Percentiles rank a stretch among this genome's conserved stretches.
These are phyloP conservation scores for Dasypogon diadema DNA, from an alignment of 2,888 invertebrate species.

Conservation along the genomic window DNA sequence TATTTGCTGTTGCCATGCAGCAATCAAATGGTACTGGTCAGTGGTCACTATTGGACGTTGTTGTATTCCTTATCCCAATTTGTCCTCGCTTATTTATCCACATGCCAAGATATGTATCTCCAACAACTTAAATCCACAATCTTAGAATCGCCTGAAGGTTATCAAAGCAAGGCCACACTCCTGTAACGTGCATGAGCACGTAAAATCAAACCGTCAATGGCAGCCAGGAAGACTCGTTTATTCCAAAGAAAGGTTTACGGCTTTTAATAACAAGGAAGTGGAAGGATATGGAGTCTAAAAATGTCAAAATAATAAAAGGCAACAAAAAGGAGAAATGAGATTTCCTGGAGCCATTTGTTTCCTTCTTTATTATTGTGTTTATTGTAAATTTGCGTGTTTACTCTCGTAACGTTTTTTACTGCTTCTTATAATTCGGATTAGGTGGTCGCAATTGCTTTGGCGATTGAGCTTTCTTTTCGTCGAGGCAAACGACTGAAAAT, in stretches of 20 bases:
- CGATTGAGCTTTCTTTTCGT: slow-evolving; percentile 16
- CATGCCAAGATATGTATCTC: no score
- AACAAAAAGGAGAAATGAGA: slow-evolving; percentile 42
- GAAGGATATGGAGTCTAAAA: slow-evolving; percentile 44
- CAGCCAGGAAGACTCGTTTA: slow-evolving; percentile 42
- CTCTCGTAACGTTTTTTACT: slow-evolving; percentile 29
- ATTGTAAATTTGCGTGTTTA: slow-evolving; percentile 43
- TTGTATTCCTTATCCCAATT: no score
- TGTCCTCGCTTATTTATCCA: no score
- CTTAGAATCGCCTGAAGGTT: no score
- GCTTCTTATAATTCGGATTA: slow-evolving; percentile 33
- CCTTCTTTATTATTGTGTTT: slow-evolving; percentile 45
- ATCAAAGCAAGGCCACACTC: no score
- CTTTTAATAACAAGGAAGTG: slow-evolving; percentile 40
- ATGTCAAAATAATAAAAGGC: slow-evolving; percentile 45
- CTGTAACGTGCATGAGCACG: neutral
- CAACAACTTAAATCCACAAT: no score
- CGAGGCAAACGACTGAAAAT: slow-evolving; percentile 1
- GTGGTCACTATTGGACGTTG: no score
- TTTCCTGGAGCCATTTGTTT: slow-evolving; percentile 48
- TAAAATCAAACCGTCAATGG: slow-evolving; percentile 31
- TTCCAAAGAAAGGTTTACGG: slow-evolving; percentile 26
- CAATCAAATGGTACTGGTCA: no score
- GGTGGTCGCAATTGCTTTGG: slow-evolving; percentile 38
- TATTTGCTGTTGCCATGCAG: no score